Evolutionary conservation across 2,797 vertebrate species (phyloP), one percentile per base, ranked within the genome.

Genomic region (Hafferia zeledoni): DNA sequence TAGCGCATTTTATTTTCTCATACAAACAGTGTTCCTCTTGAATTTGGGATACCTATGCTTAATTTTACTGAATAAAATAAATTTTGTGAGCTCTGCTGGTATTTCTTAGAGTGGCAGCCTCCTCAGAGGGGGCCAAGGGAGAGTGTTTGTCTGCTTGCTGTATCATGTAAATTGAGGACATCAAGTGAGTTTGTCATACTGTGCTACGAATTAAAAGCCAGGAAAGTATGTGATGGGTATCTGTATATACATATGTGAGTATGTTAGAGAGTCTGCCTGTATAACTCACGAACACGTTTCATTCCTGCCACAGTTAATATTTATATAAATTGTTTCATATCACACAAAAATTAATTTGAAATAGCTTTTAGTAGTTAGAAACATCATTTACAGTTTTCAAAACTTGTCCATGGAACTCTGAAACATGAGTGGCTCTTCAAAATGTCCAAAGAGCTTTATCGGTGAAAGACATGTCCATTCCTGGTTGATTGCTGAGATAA

Each of bases 401-500:
- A 84, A 68, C 5, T 71, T 78, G 23, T 49, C 56, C 10, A 1
- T 59, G 33, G 33, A 83, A 79, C 20, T 74, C 24, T 22, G 65
- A 46, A 89, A 68, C 17, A 27, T 43, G 13, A 35, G n/a, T 56
- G 84, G 3, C 5, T 89, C 43, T 65, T 67, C 52, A 77, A 95
- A 83, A 53, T 37, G 4, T 55, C 61, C 11, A 10, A 2, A 78
- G 79, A 64, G 3, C 2, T 83, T 81, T 25, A 67, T 78, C 0
- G 0, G 11, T 69, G 44, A 69, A 69, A 84, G n/a, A 5, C 41
- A 33, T 59, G 47, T 60, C 31, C 17, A 11, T 14, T 85, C 89
- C 20, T 56, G 28, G 19, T 83, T 91, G 41, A 10, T 56, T 94
- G 24, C 55, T 79, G 76, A 91, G 72, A 85, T 70, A 85, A 77